A percentile compares a stretch with the other conserved stretches of the same genome.
Evolutionary conservation across 2,797 vertebrate species (phyloP).

Genomic region (Paramormyrops hopkinsi): DNA sequence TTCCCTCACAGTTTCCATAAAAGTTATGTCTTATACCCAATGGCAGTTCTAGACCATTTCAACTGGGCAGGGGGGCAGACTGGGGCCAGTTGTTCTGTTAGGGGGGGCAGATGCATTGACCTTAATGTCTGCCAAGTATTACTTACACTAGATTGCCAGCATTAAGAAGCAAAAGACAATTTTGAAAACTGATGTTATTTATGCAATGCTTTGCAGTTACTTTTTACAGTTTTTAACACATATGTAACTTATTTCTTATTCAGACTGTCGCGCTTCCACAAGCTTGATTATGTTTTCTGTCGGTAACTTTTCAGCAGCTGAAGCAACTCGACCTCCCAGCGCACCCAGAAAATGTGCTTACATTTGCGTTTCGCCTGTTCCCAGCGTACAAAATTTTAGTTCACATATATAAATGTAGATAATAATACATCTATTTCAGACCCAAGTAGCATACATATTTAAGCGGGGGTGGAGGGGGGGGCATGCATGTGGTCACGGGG

Average conservation of each 20-base stretch:
- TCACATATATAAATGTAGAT: not conserved
- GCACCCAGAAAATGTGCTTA: not conserved
- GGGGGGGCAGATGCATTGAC: not conserved
- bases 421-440: not conserved
- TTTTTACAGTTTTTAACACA: not conserved
- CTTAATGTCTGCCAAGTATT: not conserved
- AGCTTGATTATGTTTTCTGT: not conserved
- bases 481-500: not conserved
- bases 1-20: not conserved
- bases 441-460: not conserved
- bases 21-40: not conserved
- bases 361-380: not conserved
- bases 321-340: not conserved
- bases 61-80: not conserved
- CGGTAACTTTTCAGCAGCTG: not conserved
- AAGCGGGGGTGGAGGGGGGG: not conserved
- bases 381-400: not conserved
- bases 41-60: not conserved
- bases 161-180: not conserved
- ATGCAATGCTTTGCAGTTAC: not conserved
- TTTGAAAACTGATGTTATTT: not conserved
- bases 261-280: not conserved
- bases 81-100: not conserved
- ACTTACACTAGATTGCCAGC: not conserved
- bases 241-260: not conserved